Percentiles rank a stretch among this genome's conserved stretches.
Conservation (phyloP, 2,888 invertebrate species). For the Hemithea aestivaria region DNA sequence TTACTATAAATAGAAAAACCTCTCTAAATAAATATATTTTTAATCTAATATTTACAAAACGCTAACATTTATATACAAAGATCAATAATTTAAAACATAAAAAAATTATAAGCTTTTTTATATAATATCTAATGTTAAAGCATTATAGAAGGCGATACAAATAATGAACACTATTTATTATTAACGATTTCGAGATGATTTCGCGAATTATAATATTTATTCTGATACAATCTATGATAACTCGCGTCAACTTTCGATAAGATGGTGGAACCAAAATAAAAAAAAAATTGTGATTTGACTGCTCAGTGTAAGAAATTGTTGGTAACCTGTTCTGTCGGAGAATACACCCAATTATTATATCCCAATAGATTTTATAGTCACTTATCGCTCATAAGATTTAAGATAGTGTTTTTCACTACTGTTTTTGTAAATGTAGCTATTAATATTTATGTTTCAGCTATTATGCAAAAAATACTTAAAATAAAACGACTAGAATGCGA, state of each 20-base stretch:
- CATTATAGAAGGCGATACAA: conserved; percentile 74
- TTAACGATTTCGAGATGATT: conserved; percentile 15
- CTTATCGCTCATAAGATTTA: too few relatives aligned
- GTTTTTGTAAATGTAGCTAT: too few relatives aligned
- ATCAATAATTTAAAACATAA: conserved; percentile 52
- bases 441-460: too few relatives aligned
- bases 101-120: conserved; percentile 45
- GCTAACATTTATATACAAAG: conserved; percentile 74
- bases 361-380: too few relatives aligned
- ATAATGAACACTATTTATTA: conserved; percentile 61
- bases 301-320: too few relatives aligned
- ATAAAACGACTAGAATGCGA: too few relatives aligned
- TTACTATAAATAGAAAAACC: conserved; percentile 47
- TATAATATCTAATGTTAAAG: conserved; percentile 67
- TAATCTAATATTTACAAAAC: conserved; percentile 67
- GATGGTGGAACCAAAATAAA: too few relatives aligned
- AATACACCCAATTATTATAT: too few relatives aligned
- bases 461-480: too few relatives aligned
- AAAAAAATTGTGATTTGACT: not conserved
- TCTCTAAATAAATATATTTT: conserved; percentile 59
- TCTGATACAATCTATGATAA: conserved; percentile 13
- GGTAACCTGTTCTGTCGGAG: too few relatives aligned
- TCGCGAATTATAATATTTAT: conserved; percentile 8
- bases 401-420: too few relatives aligned
- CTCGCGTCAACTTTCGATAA: not conserved